Base-by-base conservation (phyloP, 2,888 invertebrate genomes). In the Parascotia fuliginaria region DNA sequence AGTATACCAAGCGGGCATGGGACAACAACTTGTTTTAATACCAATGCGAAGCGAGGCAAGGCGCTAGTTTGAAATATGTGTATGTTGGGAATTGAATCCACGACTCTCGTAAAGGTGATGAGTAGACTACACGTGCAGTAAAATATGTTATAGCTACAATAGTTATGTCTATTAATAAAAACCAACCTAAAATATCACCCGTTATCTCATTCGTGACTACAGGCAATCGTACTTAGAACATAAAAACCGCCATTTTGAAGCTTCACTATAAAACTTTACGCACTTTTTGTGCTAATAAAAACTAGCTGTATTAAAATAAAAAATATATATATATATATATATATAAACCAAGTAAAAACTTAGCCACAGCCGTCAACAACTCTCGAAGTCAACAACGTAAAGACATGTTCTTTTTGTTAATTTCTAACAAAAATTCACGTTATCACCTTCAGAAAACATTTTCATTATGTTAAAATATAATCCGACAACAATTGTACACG, bases 361-460 rank as follows among this genome's bases (percentile, higher is more conserved):
- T 9, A 1, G 13, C 13, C 13, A 24, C 24, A 24, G 7, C 24
- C 7, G 7, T 7, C 24, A 31, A 31, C 31, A 13, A 6, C 11
- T 29, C 12, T 29, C 31, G 13, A 31, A 31, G 31, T 31, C 31
- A 31, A 31, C 12, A 13, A 6, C 9, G 12, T 31, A 31, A 31
- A 46, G 50, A 60, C 58, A 31, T 38, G 47, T 7, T 50, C 39
- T 55, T 42, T 39, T 64, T 55, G 45, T 61, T 33, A 49, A 55
- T 60, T 56, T 33, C 43, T 50, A 40, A 42, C 53, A 32, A 50
- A 58, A 61, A 46, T 52, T 24, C 55, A 46, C 63, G 40, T 49
- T 51, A 54, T 65, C 64, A 59, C 60, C 60, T 70, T 66, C 56
- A 60, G 54, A 36, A n/a, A 55, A 54, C 53, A 66, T 69, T 68